These are phyloP conservation scores for Nematopogon swammerdamellus DNA, from an alignment of 2,888 invertebrate species.

Conservation along the genomic window DNA sequence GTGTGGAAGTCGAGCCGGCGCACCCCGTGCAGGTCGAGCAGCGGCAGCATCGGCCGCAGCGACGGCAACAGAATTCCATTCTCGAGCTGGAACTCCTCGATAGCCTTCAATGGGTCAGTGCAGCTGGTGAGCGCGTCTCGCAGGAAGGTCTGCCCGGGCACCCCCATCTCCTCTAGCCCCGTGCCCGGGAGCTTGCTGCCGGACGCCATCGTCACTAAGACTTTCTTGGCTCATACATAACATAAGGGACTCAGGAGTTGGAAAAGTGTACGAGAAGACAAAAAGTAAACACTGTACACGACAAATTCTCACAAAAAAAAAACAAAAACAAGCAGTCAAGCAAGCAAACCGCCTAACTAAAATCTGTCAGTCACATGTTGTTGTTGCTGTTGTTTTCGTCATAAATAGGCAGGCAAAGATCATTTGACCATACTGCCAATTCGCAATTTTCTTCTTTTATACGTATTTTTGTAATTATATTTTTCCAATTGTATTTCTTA, in stretches of 20 bases:
- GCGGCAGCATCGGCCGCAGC: slow-evolving; percentile 88
- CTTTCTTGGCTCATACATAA: neutral
- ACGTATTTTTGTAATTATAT: too few relatives aligned
- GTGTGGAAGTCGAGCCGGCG: slow-evolving; percentile 92
- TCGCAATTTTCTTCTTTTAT: too few relatives aligned
- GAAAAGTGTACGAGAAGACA: neutral
- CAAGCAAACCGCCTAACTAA: neutral
- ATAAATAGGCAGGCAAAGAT: too few relatives aligned
- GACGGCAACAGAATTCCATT: slow-evolving; percentile 92
- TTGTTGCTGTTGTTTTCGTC: too few relatives aligned
- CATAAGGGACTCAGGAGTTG: neutral
- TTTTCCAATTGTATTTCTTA: too few relatives aligned
- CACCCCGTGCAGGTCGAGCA: slow-evolving; percentile 92
- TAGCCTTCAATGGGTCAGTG: slow-evolving; percentile 95
- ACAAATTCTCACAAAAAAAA: neutral
- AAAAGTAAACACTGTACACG: neutral
- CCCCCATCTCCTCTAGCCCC: slow-evolving; percentile 80
- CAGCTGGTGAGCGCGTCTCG: slow-evolving; percentile 91
- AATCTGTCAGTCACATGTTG: too few relatives aligned
- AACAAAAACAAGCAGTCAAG: neutral
- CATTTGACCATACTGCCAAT: too few relatives aligned
- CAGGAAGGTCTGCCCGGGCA: slow-evolving; percentile 83
- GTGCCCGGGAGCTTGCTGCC: slow-evolving; percentile 51
- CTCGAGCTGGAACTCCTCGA: slow-evolving; percentile 95
- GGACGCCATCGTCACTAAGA: slow-evolving; percentile 29